phyloP scores from a whole-genome alignment of 2,113 vertebrate genomes.

The Aegypius monachus region DNA sequence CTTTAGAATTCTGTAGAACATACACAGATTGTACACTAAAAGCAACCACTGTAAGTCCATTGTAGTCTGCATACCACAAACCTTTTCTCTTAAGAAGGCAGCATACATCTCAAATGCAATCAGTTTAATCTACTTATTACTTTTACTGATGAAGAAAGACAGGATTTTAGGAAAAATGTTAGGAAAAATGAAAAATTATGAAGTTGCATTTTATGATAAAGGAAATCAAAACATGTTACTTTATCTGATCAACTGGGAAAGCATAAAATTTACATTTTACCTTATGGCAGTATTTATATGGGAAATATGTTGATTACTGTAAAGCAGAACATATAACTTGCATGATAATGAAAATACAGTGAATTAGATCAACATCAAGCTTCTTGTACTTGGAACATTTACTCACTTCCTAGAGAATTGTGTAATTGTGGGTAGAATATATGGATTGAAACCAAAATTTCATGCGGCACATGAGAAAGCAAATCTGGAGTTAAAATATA shows the following conservation, averaged over 20 bases:
- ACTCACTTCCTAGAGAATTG: background rate
- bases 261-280: background rate
- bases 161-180: background rate
- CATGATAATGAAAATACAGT: background rate
- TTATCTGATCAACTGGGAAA: background rate
- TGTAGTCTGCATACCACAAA: background rate
- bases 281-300: background rate
- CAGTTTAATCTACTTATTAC: background rate
- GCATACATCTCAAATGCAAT: accelerated
- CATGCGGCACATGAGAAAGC: accelerated
- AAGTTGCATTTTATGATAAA: background rate
- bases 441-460: background rate
- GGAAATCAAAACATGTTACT: background rate
- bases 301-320: background rate
- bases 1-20: background rate
- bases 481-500: background rate
- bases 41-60: background rate
- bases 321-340: background rate
- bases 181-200: background rate
- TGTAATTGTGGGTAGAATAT: background rate
- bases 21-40: background rate
- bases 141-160: background rate
- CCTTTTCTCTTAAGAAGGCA: background rate
- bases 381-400: background rate
- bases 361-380: background rate